Evolutionary conservation across 2,113 vertebrate genomes (phyloP), one percentile per base, ranked within the genome.

Genomic region (Potamarius usumacintae): DNA sequence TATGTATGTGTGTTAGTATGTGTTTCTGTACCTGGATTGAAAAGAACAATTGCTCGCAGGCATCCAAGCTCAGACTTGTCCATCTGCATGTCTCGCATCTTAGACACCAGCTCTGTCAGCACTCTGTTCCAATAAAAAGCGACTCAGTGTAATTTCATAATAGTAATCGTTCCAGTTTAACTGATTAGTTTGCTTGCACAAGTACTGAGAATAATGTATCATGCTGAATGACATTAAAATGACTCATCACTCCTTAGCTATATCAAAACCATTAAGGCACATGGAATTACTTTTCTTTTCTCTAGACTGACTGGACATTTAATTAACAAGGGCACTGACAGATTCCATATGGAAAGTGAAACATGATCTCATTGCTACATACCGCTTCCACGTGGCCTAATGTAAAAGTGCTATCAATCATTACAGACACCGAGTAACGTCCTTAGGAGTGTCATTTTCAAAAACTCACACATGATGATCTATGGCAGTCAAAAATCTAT

Each of bases 11-110:
- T 58, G 30, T 71, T 9, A 69, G 42, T 74, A 27, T 65, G 48
- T 42, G 22, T 55, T 87, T 72, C 86, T 30, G 86, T 92, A 99
- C 98, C 98, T 0, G 98, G 98, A 94, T 99, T 99, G 93, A 99
- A 99, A 89, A 99, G 97, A 82, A 99, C 97, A 0, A 99, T 99
- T 20, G 98, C 98, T 79, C 98, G 95, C 92, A 99, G 96, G 94
- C 98, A 99, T 91, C 98, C 98, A 91, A 99, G 96, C 93, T 99
- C 98, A 1, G 98, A 97, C 96, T 99, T 99, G 95, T 99, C 98
- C 98, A 99, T 99, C 95, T 97, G 97, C 98, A 99, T 99, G 94
- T 99, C 98, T 90, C 98, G 92, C 98, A 99, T 99, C 95, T 99
- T 99, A 15, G 98, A 99, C 93, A 99, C 98, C 30, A 99, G 96